phyloP scores from a whole-genome alignment of 1,140 invertebrate species.

The Bombus waltoni region DNA sequence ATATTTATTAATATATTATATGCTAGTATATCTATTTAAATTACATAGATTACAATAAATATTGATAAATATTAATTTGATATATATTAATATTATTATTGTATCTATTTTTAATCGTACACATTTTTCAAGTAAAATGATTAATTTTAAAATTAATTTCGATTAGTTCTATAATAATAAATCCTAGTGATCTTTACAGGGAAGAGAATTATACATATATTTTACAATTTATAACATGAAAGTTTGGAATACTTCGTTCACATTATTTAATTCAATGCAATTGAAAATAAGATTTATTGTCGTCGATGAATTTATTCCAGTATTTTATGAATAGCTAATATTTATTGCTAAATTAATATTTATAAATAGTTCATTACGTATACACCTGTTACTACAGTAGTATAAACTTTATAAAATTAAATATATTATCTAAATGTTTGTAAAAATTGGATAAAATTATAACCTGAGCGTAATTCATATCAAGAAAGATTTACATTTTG shows the following conservation, averaged over 20 bases:
- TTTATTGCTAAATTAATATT: background rate
- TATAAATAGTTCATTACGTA: background rate
- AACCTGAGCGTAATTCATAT: no score
- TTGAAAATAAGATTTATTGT: background rate
- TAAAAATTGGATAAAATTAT: no score
- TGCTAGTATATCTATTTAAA: no score
- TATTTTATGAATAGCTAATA: no score
- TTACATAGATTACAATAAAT: no score
- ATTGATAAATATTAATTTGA: no score
- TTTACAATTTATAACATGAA: background rate
- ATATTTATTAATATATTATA: no score
- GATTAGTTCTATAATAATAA: background rate
- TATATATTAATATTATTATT: no score
- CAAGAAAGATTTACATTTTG: no score
- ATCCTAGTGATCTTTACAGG: background rate
- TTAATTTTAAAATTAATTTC: no score
- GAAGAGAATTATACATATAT: background rate
- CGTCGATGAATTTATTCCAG: background rate
- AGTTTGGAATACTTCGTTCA: background rate
- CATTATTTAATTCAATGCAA: background rate
- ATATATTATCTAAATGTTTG: background rate
- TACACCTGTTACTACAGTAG: no score
- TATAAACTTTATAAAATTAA: background rate
- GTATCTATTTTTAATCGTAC: background rate
- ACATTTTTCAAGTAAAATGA: no score